Base-by-base conservation (phyloP, 2,797 vertebrate species). In the Pelochelys cantorii region DNA sequence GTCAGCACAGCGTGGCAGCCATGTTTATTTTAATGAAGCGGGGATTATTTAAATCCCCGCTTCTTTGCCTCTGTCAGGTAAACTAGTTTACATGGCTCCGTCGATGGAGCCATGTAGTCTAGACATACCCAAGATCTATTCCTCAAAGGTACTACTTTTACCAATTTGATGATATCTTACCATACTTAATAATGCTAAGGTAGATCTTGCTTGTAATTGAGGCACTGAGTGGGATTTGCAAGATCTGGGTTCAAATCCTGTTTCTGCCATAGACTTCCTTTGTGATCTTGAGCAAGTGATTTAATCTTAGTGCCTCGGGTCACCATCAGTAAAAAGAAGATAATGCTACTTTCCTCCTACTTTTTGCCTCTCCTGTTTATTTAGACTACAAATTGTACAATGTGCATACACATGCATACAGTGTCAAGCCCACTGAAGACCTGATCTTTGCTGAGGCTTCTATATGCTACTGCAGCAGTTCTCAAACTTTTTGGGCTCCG, bases 291-390 rank as follows among this genome's bases (percentile, higher is more conserved):
- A 42, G 42, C 42, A 42, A 42, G 5, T 42, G 4, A 25, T 22
- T 59, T 75, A 53, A 53, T 11, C 6, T 86, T 83, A 68, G 5
- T 6, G 20, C 29, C 48, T 52, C 0, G 54, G 4, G 11, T 83
- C 34, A n/a, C 84, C 17, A 22, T 81, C 9, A 3, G 1, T 57
- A 84, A 22, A 14, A 18, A 4, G 29, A 88, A 78, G 17, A 27
- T 4, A 48, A 81, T 5, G 5, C 27, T 7, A 53, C 4, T 85
- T 86, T 55, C 29, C 68, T 93, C 37, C 1, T 1, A 1, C 23
- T 83, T 52, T 54, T 83, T 0, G 0, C 4, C 48, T 31, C 7
- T 27, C 83, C 7, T 81, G 25, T 12, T 11, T 31, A 23, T 31
- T 81, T 62, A 79, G 59, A 10, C 25, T 87, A 37, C 9, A 34